Evolutionary conservation across 2,888 invertebrate genomes (phyloP), one percentile per base, ranked within the genome.

Genomic region (Mythimna pallens): DNA sequence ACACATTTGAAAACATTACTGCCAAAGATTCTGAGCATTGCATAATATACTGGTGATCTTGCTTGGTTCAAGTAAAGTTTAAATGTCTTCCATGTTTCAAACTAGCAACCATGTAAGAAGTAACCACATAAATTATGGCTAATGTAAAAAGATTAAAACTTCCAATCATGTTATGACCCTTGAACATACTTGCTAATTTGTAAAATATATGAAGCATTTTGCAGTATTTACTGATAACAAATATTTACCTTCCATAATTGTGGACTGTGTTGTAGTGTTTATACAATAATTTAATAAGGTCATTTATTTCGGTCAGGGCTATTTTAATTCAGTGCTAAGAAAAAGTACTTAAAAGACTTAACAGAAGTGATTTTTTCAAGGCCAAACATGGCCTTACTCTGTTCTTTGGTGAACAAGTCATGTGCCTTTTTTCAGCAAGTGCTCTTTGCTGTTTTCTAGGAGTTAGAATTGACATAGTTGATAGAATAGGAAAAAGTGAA

Each of bases 241-340:
- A 81, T 71, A 79, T 69, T 73, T 70, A 61, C 61, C 70, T 79
- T 82, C 68, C 68, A 61, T 61, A 58, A 58, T 81, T 74, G 64
- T 74, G 9, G 47, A 74, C 68, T 63, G 65, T 79, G 71, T 57
- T 73, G 25, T 73, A 80, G 36, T 76, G 74, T 84, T 70, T 73
- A 70, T 72, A 77, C 74, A 69, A 59, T 73, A 71, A 52, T 73
- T 72, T 72, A 73, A 80, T 84, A 65, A 87, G 84, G 83, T 80
- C 81, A 84, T 80, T 74, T 79, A 84, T 81, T 85, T 87, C 67
- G 83, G 87, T 85, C 87, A 88, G 72, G 87, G 84, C 76, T 87
- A 70, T 84, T 72, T 80, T 63, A 73, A 76, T 78, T 40, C 70
- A 47, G 58, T 70, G 73, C 70, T 83, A 76, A 74, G 71, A 61